Evolutionary conservation across 2,888 invertebrate genomes (phyloP), one percentile per base, ranked within the genome.

Genomic region (Parnassius smintheus): DNA sequence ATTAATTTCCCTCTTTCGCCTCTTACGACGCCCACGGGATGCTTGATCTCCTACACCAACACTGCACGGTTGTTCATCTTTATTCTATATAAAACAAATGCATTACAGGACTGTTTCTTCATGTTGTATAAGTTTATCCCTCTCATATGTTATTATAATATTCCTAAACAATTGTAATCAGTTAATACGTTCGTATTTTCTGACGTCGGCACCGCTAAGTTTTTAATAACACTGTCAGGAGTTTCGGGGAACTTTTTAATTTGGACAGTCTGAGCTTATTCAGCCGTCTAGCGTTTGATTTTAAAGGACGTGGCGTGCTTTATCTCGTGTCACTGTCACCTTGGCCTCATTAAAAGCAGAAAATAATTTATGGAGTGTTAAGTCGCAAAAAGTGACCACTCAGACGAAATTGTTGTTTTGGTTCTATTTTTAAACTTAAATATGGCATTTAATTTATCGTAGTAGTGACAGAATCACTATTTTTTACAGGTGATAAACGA

Each of bases 161-260:
- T 42, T 41, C 41, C 35, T 42, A 18, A 51, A 51, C 58, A 50
- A 58, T 58, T 58, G 42, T 51, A 51, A 51, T 58, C 50, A 44
- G 44, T 22, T 44, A 41, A 58, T 49, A 58, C 58, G 44, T 18
- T 44, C 50, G 41, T 58, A 58, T 50, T 58, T 50, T 58, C 25
- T 44, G 22, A 44, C 41, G 22, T 51, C 41, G 50, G 41, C 2
- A 18, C 44, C n/a, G 8, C 44, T 22, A 58, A 51, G 49, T 50
- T 58, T 57, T 58, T 51, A 58, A 58, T 58, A 58, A 58, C n/a
- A 22, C 18, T 8, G 9, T 13, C 42, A 18, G 9, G 41, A 44
- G 44, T 42, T 58, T 51, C 12, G 57, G 9, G 8, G 41, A 22
- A 54, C 41, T 56, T 56, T 25, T 9, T 9, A 56, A 56, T 56